A percentile compares a stretch with the other conserved stretches of the same genome.
Conservation (phyloP, 2,888 invertebrate genomes). For the Apamea sordens region DNA sequence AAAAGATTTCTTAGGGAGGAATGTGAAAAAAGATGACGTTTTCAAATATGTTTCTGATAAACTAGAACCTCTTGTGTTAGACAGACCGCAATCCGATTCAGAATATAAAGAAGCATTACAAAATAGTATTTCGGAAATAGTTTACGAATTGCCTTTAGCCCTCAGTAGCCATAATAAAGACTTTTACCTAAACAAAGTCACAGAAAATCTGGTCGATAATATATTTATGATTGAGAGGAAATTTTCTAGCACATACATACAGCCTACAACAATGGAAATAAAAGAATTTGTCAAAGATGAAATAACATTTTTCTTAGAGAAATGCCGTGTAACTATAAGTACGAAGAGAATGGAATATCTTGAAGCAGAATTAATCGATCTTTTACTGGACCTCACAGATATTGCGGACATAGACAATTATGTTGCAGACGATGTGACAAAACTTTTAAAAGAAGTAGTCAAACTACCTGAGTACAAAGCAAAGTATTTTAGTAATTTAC, state of each 20-base stretch:
- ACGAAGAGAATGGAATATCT: conserved; percentile 38
- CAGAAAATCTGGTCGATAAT: conserved; percentile 45
- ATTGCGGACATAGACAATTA: conserved; percentile 42
- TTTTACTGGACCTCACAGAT: conserved; percentile 47
- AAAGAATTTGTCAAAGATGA: conserved; percentile 60
- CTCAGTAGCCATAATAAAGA: conserved; percentile 42
- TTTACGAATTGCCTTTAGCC: conserved; percentile 54
- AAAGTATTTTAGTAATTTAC: conserved; percentile 51
- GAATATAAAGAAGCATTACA: conserved; percentile 51
- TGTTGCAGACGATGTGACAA: conserved; percentile 28
- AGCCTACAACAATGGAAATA: conserved; percentile 56
- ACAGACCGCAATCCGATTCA: conserved; percentile 45
- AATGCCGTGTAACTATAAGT: conserved; percentile 40
- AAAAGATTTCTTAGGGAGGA: conserved; percentile 48
- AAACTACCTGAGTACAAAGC: conserved; percentile 58
- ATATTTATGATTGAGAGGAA: conserved; percentile 54
- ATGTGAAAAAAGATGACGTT: conserved; percentile 48
- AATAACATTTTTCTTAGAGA: conserved; percentile 54
- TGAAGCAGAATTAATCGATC: conserved; percentile 46
- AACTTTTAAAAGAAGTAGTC: conserved; percentile 38
- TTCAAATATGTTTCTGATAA: conserved; percentile 51
- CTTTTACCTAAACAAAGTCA: conserved; percentile 32
- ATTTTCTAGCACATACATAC: conserved; percentile 37
- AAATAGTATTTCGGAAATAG: conserved; percentile 45
- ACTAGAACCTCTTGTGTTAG: conserved; percentile 55